Conservation (phyloP, 2,888 invertebrate genomes). For the Drosophila eohydei region DNA sequence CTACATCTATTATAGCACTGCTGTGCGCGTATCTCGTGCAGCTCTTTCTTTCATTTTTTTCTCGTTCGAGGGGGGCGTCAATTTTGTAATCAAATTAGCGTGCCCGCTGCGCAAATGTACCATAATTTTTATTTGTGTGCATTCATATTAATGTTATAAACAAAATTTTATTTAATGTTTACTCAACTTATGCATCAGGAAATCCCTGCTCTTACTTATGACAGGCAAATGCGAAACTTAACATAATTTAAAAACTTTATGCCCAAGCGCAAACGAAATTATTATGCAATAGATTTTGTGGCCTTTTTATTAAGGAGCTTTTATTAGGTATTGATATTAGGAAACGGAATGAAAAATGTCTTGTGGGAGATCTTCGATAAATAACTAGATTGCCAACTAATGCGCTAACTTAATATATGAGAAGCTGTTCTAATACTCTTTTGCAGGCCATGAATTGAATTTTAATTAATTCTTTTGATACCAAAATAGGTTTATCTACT, state of each 20-base stretch:
- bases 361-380: too few species aligned
- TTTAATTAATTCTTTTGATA: too few species aligned
- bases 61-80: constrained; percentile 45
- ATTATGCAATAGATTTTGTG: constrained; percentile 21
- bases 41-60: constrained; percentile 6
- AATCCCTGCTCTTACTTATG: constrained; percentile 50
- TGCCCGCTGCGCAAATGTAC: constrained; percentile 67
- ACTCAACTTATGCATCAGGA: constrained; percentile 33
- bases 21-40: constrained; percentile 38
- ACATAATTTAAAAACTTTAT: constrained; percentile 7
- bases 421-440: too few species aligned
- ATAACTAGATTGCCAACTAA: too few species aligned
- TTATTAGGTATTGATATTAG: neutral
- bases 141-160: constrained; percentile 26
- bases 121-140: constrained; percentile 49
- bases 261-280: constrained; percentile 18
- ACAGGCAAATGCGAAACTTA: constrained; percentile 53
- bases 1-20: constrained; percentile 34
- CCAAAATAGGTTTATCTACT: too few species aligned
- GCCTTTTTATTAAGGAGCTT: neutral
- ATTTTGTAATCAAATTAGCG: constrained; percentile 78
- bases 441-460: too few species aligned
- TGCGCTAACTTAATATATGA: too few species aligned
- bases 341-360: neutral
- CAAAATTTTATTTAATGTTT: constrained; percentile 57